Percentiles rank a stretch among this genome's conserved stretches.
Conservation (phyloP, 2,113 vertebrate species). For the Oncorhynchus keta region DNA sequence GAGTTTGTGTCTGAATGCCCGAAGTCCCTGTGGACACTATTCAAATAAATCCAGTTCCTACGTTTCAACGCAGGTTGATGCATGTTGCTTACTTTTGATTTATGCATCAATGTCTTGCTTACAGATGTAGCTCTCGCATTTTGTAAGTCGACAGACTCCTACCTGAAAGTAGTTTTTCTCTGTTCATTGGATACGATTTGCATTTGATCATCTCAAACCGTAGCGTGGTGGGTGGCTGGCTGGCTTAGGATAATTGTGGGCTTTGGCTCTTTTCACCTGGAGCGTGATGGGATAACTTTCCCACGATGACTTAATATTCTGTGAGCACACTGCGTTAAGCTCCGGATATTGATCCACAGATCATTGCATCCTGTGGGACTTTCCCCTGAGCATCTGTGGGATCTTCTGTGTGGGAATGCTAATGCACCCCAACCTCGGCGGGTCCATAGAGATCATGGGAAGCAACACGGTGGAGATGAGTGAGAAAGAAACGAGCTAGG, state of each 20-base stretch:
- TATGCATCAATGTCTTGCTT: background rate
- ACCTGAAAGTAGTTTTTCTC: background rate
- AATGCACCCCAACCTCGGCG: background rate
- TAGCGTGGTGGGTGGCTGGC: slow-evolving; percentile 13
- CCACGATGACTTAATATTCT: slow-evolving; percentile 67
- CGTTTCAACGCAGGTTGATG: too few species aligned
- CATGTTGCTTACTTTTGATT: background rate
- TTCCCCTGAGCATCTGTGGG: slow-evolving; percentile 39
- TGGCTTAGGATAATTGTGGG: slow-evolving; percentile 50
- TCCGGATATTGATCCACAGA: slow-evolving; percentile 62
- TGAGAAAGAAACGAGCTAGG: background rate
- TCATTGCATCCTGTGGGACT: slow-evolving; percentile 48
- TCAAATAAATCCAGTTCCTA: too few species aligned
- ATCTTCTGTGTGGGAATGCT: slow-evolving; percentile 36
- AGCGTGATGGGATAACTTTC: slow-evolving; percentile 62
- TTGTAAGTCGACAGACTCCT: background rate
- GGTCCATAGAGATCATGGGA: background rate
- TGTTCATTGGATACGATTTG: slow-evolving; percentile 25
- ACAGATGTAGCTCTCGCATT: background rate
- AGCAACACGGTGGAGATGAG: background rate
- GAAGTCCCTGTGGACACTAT: too few species aligned
- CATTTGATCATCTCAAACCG: slow-evolving; percentile 19
- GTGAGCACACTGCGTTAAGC: slow-evolving; percentile 38
- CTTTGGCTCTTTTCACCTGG: slow-evolving; percentile 50
- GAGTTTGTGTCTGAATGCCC: too few species aligned